Base-by-base conservation (phyloP, 2,113 vertebrate genomes). In the Ameiurus melas region DNA sequence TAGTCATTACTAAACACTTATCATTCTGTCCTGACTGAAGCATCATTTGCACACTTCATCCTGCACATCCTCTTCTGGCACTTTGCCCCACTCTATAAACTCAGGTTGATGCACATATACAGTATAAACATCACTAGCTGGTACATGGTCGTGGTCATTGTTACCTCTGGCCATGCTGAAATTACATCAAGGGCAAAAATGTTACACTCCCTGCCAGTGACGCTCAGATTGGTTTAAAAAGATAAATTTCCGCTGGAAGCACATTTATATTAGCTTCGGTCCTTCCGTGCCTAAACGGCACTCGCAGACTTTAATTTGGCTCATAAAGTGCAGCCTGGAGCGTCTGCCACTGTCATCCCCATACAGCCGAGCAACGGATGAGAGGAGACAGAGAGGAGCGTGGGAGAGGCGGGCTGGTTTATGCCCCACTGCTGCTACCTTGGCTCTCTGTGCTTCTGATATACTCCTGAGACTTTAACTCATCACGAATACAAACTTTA, bases 171-270 rank as follows among this genome's bases (percentile, higher is more conserved):
- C 12, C 51, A 62, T 79, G n/a, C 22, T 84, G 33, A 85, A 85
- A 87, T 85, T 78, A 88, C 73, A 75, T 73, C 33, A 88, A 89
- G 87, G 81, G 55, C 73, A 83, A 73, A 85, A 60, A 19, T 87
- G 83, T 79, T 86, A 79, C 12, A 60, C 43, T n/a, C 20, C 53
- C 62, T 39, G 53, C 70, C 30, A 60, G 10, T 43, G 71, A 53
- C 82, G 60, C 19, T 83, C 88, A 66, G 62, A 68, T 81, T 58
- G 78, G 68, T 82, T 86, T 86, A 85, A 80, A 85, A 88, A 80
- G 58, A 86, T 70, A 73, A 73, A 83, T 89, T 85, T 51, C 83
- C 5, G 1, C 64, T 33, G 78, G 86, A 77, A 85, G 30, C 57
- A 51, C 88, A 53, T 85, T 90, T 66, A 66, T 78, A 87, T 88